A percentile compares a stretch with the other conserved stretches of the same genome.
Conservation (phyloP, 2,113 vertebrate species). For the Sturnira hondurensis region DNA sequence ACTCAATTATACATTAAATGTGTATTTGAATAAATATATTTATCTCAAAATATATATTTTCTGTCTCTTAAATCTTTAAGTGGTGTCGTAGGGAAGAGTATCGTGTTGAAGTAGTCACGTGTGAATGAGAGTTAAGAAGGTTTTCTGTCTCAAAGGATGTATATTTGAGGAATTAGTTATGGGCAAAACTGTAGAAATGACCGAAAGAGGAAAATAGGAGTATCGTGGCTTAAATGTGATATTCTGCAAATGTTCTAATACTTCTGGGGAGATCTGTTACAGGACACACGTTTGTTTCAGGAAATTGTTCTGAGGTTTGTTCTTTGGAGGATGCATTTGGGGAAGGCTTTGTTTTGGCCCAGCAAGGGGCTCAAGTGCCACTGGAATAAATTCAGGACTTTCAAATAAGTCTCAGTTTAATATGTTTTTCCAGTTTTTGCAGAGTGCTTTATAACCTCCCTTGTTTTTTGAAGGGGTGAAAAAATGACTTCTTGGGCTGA, state of each 20-base stretch:
- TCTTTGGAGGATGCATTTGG: not conserved
- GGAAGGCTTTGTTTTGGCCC: conserved; percentile 43
- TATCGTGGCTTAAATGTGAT: not conserved
- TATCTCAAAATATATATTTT: not conserved
- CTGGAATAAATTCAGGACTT: conserved; percentile 38
- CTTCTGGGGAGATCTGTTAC: not conserved
- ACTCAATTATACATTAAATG: not conserved
- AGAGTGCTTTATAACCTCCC: conserved; percentile 27
- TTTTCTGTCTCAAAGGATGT: not conserved
- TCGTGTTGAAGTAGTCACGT: not conserved
- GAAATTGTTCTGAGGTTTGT: not conserved
- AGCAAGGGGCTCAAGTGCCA: not conserved
- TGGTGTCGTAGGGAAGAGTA: not conserved
- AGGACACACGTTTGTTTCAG: not conserved
- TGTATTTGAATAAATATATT: not conserved
- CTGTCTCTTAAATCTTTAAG: not conserved
- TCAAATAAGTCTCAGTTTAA: conserved; percentile 37
- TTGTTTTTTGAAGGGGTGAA: conserved; percentile 19
- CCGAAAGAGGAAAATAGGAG: not conserved
- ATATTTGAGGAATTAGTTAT: not conserved
- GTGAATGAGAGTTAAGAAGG: not conserved
- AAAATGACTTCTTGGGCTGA: conserved; percentile 57
- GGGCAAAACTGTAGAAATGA: not conserved
- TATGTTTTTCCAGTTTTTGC: conserved; percentile 43
- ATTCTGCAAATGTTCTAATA: not conserved